A percentile compares a stretch with the other conserved stretches of the same genome.
Conservation (phyloP, 2,113 vertebrate genomes). For the Rhabdomys dilectus region DNA sequence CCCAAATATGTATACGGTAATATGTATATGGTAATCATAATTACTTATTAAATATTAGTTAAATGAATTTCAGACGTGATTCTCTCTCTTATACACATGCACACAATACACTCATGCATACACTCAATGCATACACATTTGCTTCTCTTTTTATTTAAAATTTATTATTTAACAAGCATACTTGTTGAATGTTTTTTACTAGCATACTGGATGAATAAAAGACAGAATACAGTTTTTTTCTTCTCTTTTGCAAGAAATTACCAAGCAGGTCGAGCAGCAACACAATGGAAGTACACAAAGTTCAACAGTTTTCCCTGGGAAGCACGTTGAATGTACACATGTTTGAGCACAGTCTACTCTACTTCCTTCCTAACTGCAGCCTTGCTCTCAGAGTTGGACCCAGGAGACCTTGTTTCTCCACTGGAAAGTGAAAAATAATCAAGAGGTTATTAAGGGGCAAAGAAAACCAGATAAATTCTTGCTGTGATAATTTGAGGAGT, state of each 20-base stretch:
- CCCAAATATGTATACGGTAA: neutral
- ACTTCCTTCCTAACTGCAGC: neutral
- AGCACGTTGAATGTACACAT: neutral
- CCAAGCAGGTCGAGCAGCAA: neutral
- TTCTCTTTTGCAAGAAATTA: neutral
- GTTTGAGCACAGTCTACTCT: neutral
- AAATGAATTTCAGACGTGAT: neutral
- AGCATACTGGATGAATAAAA: neutral
- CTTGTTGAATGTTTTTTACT: neutral
- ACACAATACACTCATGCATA: no score
- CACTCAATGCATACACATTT: neutral
- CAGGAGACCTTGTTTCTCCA: neutral
- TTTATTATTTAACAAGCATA: neutral
- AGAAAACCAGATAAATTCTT: neutral
- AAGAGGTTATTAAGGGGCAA: neutral
- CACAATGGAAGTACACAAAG: neutral
- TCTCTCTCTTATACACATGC: neutral
- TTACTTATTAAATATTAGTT: constrained; percentile 16
- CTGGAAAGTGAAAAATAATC: neutral
- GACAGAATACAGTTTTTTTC: neutral
- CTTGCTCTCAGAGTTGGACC: neutral
- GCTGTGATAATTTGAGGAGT: neutral
- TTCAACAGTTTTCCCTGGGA: neutral
- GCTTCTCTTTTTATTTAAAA: constrained; percentile 10
- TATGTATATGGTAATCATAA: constrained; percentile 20